phyloP scores from a whole-genome alignment of 2,888 invertebrate genomes.

The Automeris io region DNA sequence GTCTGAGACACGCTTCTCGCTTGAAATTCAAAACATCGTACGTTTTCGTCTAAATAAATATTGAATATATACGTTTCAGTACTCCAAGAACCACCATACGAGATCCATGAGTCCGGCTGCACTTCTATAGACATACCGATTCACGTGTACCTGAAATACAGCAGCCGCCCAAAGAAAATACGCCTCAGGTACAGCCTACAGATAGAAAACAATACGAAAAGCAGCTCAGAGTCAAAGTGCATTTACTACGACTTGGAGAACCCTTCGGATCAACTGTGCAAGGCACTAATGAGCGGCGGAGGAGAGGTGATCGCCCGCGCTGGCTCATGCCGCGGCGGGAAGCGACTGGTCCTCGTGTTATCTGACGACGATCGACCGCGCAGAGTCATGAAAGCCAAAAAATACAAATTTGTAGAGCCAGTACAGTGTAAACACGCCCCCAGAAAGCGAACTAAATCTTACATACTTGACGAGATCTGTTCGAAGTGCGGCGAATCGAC shows the following conservation, averaged over 20 bases:
- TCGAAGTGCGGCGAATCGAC: slow-evolving; percentile 53
- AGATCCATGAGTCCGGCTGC: slow-evolving; percentile 69
- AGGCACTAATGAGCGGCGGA: slow-evolving; percentile 58
- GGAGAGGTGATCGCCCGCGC: slow-evolving; percentile 55
- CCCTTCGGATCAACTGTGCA: slow-evolving; percentile 53
- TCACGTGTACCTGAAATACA: slow-evolving; percentile 66
- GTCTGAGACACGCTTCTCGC: slow-evolving; percentile 17
- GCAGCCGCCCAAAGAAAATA: slow-evolving; percentile 60
- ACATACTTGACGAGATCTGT: slow-evolving; percentile 45
- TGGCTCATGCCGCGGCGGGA: slow-evolving; percentile 24
- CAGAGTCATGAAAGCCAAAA: slow-evolving; percentile 29
- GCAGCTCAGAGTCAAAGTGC: slow-evolving; percentile 53
- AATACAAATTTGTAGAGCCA: slow-evolving; percentile 54
- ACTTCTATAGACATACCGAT: slow-evolving; percentile 68
- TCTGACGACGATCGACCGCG: slow-evolving; percentile 36
- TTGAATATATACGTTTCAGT: slow-evolving; percentile 41
- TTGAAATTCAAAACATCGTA: slow-evolving; percentile 9
- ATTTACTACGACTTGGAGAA: slow-evolving; percentile 65
- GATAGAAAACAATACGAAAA: slow-evolving; percentile 56
- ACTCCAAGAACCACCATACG: slow-evolving; percentile 71
- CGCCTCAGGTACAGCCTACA: slow-evolving; percentile 59
- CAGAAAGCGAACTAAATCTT: slow-evolving; percentile 35
- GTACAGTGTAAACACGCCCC: slow-evolving; percentile 41
- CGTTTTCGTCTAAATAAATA: neutral
- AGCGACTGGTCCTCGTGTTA: slow-evolving; percentile 43